phyloP scores from a whole-genome alignment of 2,888 invertebrate species.

The Agonopterix heracliana region DNA sequence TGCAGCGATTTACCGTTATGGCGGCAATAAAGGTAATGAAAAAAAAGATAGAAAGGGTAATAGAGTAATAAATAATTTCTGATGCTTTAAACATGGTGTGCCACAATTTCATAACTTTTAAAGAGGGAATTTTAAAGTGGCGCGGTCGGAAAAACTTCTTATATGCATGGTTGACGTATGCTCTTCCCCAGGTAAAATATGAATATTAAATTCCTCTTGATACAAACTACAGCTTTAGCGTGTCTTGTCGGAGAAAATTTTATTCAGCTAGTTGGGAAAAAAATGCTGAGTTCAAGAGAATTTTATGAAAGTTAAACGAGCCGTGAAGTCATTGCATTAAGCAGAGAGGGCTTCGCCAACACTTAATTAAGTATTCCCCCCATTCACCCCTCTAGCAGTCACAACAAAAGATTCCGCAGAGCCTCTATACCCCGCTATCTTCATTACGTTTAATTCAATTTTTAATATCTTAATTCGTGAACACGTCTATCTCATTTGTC shows the following conservation, averaged over 20 bases:
- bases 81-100: constrained; percentile 15
- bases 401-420: constrained; percentile 64
- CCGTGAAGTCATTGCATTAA: constrained; percentile 72
- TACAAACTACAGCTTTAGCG: too few species aligned
- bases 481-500: constrained; percentile 34
- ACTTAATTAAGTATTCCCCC: constrained; percentile 72
- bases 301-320: constrained; percentile 74
- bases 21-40: constrained; percentile 46
- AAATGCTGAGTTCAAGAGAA: constrained; percentile 68
- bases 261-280: constrained; percentile 47
- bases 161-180: too few species aligned
- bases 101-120: not conserved
- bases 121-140: too few species aligned
- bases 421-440: constrained; percentile 40
- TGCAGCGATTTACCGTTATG: constrained; percentile 40
- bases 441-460: constrained; percentile 64
- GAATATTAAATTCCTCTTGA: not conserved
- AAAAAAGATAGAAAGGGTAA: constrained; percentile 34
- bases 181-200: not conserved
- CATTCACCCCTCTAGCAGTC: constrained; percentile 45
- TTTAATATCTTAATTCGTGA: constrained; percentile 42
- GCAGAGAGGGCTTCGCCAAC: constrained; percentile 61
- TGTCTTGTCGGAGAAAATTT: constrained; percentile 31
- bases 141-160: too few species aligned
- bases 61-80: constrained; percentile 31